A percentile compares a stretch with the other conserved stretches of the same genome.
These are phyloP conservation scores for Orthonevra nobilis DNA, from an alignment of 2,888 invertebrate genomes.

Conservation along the genomic window DNA sequence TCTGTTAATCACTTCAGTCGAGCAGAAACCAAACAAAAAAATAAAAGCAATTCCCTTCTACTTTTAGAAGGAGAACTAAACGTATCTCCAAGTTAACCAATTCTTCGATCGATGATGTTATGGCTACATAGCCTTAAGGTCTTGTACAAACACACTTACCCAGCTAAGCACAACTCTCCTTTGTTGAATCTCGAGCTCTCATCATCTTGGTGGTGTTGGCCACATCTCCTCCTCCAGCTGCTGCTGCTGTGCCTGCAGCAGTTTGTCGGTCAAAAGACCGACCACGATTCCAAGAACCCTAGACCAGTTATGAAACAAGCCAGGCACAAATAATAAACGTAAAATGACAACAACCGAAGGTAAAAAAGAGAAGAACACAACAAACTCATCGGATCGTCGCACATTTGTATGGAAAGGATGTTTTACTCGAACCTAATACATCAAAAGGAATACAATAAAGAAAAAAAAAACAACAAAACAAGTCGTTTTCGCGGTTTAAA, in stretches of 20 bases:
- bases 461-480: too few species aligned
- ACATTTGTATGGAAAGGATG: slow-evolving; percentile 51
- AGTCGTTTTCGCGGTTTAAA: slow-evolving; percentile 42
- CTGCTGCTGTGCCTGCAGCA: slow-evolving; percentile 39
- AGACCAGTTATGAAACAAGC: slow-evolving; percentile 79
- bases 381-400: slow-evolving; percentile 43
- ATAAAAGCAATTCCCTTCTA: not conserved
- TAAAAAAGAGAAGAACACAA: slow-evolving; percentile 32
- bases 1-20: slow-evolving; percentile 48
- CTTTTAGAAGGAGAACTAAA: slow-evolving; percentile 2
- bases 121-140: slow-evolving; percentile 56
- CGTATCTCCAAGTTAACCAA: slow-evolving; percentile 48
- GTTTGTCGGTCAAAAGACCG: slow-evolving; percentile 79
- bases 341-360: slow-evolving; percentile 47
- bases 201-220: slow-evolving; percentile 46
- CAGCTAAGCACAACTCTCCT: slow-evolving; percentile 17
- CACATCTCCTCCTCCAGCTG: slow-evolving; percentile 61
- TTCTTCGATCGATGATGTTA: slow-evolving; percentile 60
- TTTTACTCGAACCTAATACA: slow-evolving; percentile 50
- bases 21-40: slow-evolving; percentile 39
- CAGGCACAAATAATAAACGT: slow-evolving; percentile 49
- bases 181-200: slow-evolving; percentile 49
- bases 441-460: slow-evolving; percentile 54
- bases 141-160: slow-evolving; percentile 45
- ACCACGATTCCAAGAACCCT: slow-evolving; percentile 77